A percentile compares a stretch with the other conserved stretches of the same genome.
These are phyloP conservation scores for Turnix velox DNA, from an alignment of 2,113 vertebrate species.

Conservation along the genomic window DNA sequence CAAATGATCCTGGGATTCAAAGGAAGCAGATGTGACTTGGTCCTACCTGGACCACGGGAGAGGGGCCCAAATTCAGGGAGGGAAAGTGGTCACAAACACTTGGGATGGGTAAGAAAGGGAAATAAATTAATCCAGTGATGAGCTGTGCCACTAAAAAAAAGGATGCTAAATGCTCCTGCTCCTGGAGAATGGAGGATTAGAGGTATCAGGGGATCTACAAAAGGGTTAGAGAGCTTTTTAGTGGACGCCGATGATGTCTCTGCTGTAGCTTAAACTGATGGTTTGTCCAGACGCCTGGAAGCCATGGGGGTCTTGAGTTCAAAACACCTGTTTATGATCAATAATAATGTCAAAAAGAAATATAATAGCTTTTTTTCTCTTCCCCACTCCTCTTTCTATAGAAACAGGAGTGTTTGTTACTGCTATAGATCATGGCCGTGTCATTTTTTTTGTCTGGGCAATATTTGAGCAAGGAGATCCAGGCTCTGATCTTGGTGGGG, in stretches of 20 bases:
- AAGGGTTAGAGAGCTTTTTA: slow-evolving; percentile 52
- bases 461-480: slow-evolving; percentile 1
- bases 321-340: slow-evolving; percentile 31
- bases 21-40: slow-evolving; percentile 72
- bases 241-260: not conserved
- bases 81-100: not conserved
- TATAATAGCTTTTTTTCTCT: not conserved
- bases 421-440: not conserved
- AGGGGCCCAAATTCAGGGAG: not conserved
- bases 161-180: slow-evolving; percentile 19
- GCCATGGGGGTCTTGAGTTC: not conserved
- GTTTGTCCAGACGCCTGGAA: not conserved
- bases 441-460: not conserved
- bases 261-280: not conserved
- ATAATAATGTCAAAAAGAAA: slow-evolving; percentile 37
- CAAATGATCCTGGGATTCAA: slow-evolving; percentile 74
- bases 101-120: not conserved
- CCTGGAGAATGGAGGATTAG: slow-evolving; percentile 51
- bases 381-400: rapidly evolving
- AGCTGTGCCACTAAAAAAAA: slow-evolving; percentile 8
- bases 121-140: slow-evolving; percentile 60
- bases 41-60: slow-evolving; percentile 76
- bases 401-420: not conserved
- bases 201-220: slow-evolving; percentile 56
- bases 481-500: not conserved